Evolutionary conservation across 2,888 invertebrate genomes (phyloP).

Genomic region (Spodoptera picta): DNA sequence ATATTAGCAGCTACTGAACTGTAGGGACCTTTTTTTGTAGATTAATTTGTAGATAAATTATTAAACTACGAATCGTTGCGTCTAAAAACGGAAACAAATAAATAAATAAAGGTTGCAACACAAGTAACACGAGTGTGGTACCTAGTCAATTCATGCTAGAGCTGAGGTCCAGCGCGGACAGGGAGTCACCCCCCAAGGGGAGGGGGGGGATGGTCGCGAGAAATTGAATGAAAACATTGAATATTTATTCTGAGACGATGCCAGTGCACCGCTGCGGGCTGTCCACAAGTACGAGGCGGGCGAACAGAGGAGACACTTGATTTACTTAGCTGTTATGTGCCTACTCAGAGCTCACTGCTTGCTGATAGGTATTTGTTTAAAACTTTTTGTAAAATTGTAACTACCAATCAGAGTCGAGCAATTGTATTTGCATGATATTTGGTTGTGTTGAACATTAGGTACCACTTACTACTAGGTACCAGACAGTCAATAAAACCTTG

Average conservation of each 20-base stretch:
- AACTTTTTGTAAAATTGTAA: too few species aligned
- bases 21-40: too few species aligned
- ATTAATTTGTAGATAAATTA: too few species aligned
- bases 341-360: too few species aligned
- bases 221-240: conserved; percentile 87
- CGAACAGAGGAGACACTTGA: conserved; percentile 26
- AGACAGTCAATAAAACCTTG: too few species aligned
- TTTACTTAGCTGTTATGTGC: too few species aligned
- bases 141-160: conserved; percentile 47
- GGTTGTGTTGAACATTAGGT: too few species aligned
- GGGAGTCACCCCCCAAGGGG: not conserved
- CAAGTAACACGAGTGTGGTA: conserved; percentile 27
- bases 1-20: too few species aligned
- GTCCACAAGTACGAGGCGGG: conserved; percentile 47
- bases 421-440: too few species aligned
- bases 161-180: conserved; percentile 42
- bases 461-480: too few species aligned
- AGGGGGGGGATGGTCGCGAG: conserved; percentile 61
- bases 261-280: conserved; percentile 65
- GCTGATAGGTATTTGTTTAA: too few species aligned
- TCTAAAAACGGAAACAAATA: conserved; percentile 14
- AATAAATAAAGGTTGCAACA: conserved; percentile 29
- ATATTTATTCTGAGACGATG: conserved; percentile 83
- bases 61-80: conserved; percentile 5
- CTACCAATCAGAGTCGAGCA: too few species aligned